Conservation (phyloP, 2,797 vertebrate species). For the Poeciliopsis gracilis region DNA sequence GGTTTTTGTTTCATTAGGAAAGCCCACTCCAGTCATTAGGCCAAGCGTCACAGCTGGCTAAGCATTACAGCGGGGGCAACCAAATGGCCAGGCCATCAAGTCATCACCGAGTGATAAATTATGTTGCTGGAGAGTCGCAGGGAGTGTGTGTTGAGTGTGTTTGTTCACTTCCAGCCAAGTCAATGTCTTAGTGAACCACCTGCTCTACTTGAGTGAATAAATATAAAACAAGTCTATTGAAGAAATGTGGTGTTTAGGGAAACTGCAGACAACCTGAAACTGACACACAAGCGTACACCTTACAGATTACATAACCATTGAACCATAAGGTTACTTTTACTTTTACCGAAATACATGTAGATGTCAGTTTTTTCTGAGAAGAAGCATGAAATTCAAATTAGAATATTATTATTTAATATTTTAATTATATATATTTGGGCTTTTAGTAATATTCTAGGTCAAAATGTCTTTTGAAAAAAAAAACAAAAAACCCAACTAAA, state of each 20-base stretch:
- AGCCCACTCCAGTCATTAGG: constrained; percentile 69
- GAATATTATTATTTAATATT: constrained; percentile 2
- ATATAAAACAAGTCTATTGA: constrained; percentile 16
- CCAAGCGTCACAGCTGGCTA: constrained; percentile 69
- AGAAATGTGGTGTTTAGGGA: not conserved
- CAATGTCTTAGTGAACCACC: constrained; percentile 33
- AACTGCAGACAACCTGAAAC: not conserved
- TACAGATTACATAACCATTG: not conserved
- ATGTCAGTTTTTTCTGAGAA: not conserved
- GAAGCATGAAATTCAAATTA: not conserved
- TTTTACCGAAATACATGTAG: not conserved
- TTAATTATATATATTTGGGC: constrained; percentile 2
- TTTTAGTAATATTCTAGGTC: not conserved
- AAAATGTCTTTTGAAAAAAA: constrained; percentile 9
- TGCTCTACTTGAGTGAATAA: constrained; percentile 37
- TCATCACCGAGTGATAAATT: constrained; percentile 64
- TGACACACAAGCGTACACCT: not conserved
- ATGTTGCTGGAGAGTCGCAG: constrained; percentile 26
- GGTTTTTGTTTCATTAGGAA: constrained; percentile 65
- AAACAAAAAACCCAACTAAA: not conserved
- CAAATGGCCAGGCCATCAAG: constrained; percentile 63
- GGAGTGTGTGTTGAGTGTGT: constrained; percentile 21
- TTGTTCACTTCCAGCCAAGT: constrained; percentile 37
- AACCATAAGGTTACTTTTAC: not conserved
- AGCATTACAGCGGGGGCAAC: constrained; percentile 65